These are phyloP conservation scores for Palythoa heliodiscus DNA, from an alignment of 92 coral and sea anemone genomes.

Conservation along the genomic window DNA sequence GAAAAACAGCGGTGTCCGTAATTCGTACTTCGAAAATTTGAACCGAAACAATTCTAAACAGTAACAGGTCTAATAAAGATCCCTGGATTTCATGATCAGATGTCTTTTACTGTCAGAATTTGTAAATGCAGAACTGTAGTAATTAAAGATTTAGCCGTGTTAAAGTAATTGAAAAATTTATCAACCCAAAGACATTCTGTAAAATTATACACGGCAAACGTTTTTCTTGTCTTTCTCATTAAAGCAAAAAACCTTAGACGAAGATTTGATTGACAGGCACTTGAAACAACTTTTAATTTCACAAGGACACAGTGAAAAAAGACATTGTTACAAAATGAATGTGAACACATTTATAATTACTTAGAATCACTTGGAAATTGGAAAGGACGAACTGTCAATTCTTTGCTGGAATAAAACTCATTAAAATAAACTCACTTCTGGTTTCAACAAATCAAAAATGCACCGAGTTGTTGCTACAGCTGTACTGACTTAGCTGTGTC, in stretches of 20 bases:
- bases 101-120: too few relatives aligned
- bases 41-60: too few relatives aligned
- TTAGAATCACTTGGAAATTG: constrained; percentile 20
- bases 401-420: constrained; percentile 18
- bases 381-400: constrained; percentile 23
- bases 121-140: too few relatives aligned
- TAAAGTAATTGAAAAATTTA: too few relatives aligned
- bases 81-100: too few relatives aligned
- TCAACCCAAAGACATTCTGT: not conserved
- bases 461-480: not conserved
- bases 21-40: too few relatives aligned
- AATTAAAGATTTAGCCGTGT: too few relatives aligned
- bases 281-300: constrained; percentile 28
- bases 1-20: too few relatives aligned
- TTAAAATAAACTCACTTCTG: not conserved
- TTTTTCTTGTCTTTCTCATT: not conserved
- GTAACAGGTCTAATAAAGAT: too few relatives aligned
- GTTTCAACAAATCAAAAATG: constrained; percentile 2
- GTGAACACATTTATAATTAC: constrained; percentile 12
- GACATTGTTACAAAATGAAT: constrained; percentile 29
- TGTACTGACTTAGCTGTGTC: too few relatives aligned
- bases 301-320: not conserved
- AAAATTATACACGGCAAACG: not conserved
- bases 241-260: too few relatives aligned
- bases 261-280: constrained; percentile 17